phyloP scores from a whole-genome alignment of 1,140 invertebrate species.

The Zaprionus inermis region DNA sequence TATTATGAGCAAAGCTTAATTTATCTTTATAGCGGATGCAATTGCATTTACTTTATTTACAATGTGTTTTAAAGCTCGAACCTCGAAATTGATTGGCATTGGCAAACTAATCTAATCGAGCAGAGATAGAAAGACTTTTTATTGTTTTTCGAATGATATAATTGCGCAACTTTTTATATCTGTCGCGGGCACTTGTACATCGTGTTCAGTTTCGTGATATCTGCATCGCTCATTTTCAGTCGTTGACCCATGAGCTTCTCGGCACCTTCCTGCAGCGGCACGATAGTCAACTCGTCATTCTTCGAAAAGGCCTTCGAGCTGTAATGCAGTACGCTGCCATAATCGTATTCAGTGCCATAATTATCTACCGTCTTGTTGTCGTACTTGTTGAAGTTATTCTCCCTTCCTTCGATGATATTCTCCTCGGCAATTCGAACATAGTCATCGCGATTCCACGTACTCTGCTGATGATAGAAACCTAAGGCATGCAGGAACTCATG shows the following conservation, averaged over 20 bases:
- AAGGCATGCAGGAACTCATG: slow-evolving; percentile 89
- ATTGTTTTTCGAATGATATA: too few species aligned
- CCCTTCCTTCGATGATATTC: slow-evolving; percentile 85
- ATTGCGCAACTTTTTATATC: slow-evolving; percentile 5
- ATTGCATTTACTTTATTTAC: slow-evolving; percentile 2
- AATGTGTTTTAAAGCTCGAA: background rate
- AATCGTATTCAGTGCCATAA: slow-evolving; percentile 87
- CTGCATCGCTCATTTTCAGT: slow-evolving; percentile 86
- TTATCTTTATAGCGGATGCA: slow-evolving; percentile 6
- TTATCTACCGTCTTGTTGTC: slow-evolving; percentile 84
- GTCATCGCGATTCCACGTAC: slow-evolving; percentile 86
- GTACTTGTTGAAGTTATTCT: slow-evolving; percentile 86
- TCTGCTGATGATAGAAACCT: slow-evolving; percentile 87
- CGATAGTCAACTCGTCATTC: slow-evolving; percentile 89
- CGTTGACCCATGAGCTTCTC: slow-evolving; percentile 86
- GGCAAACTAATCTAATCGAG: background rate
- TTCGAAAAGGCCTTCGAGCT: slow-evolving; percentile 88
- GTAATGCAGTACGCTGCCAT: slow-evolving; percentile 92
- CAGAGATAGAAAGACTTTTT: slow-evolving; percentile 2
- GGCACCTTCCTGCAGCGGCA: slow-evolving; percentile 77
- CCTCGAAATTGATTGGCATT: background rate
- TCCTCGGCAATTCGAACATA: slow-evolving; percentile 86
- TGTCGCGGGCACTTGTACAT: slow-evolving; percentile 86
- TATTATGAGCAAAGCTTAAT: background rate
- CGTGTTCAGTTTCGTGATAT: slow-evolving; percentile 87